Conservation (phyloP, 2,797 vertebrate species). For the Acipenser transmontanus region DNA sequence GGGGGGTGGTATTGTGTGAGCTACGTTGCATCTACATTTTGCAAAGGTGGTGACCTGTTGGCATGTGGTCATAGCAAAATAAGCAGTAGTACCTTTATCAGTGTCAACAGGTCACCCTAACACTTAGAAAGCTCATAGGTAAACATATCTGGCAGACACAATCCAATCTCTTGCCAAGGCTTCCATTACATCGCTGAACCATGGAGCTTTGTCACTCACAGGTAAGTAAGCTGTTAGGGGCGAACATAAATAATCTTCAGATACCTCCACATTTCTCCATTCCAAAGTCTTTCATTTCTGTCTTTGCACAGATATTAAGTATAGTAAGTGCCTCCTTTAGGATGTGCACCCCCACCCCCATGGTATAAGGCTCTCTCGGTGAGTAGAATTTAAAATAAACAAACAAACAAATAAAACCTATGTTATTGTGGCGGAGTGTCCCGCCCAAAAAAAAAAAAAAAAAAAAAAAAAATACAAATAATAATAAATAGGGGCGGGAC, state of each 20-base stretch:
- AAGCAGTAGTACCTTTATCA: conserved; percentile 65
- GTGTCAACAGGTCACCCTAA: conserved; percentile 53
- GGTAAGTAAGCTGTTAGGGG: conserved; percentile 40
- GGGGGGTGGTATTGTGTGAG: conserved; percentile 15
- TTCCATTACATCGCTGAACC: conserved; percentile 58
- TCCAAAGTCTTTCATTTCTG: background rate
- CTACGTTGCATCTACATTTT: conserved; percentile 39
- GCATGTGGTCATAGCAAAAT: conserved; percentile 55
- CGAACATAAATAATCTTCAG: conserved; percentile 4
- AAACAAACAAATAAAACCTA: no score
- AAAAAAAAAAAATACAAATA: no score
- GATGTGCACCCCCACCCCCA: no score
- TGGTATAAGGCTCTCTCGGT: no score
- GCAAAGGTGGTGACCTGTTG: conserved; percentile 63
- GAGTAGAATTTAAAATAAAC: no score
- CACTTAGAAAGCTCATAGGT: conserved; percentile 68
- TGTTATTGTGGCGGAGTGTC: no score
- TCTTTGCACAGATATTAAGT: background rate
- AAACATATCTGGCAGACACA: conserved; percentile 64
- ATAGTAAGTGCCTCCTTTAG: no score
- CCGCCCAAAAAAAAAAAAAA: no score
- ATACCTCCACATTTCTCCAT: background rate
- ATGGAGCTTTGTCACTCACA: conserved; percentile 45
- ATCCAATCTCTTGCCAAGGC: conserved; percentile 60
- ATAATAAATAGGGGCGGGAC: no score